A percentile compares a stretch with the other conserved stretches of the same genome.
Conservation (phyloP, 2,797 vertebrate species). For the Poliocrania exsul region DNA sequence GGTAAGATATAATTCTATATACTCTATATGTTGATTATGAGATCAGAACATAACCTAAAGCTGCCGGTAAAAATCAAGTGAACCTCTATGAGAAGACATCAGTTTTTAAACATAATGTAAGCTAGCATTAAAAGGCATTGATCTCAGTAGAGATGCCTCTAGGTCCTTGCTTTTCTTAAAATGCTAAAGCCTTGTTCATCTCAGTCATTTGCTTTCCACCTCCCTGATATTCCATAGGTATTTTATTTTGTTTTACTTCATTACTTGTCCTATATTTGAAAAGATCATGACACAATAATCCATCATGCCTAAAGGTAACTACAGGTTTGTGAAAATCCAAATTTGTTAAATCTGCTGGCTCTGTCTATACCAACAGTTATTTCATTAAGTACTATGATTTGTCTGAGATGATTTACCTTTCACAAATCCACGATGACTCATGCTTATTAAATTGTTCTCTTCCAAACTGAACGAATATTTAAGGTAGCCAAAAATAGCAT, state of each 20-base stretch:
- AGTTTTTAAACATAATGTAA: not conserved
- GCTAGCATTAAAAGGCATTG: not conserved
- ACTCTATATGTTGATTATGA: not conserved
- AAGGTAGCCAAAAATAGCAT: conserved; percentile 29
- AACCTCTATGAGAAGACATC: not conserved
- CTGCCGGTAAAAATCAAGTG: not conserved
- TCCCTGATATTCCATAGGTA: not conserved
- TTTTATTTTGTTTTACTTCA: conserved; percentile 35
- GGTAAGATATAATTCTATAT: not conserved
- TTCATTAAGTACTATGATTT: conserved; percentile 51
- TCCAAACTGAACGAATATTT: conserved; percentile 15
- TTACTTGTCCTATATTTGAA: conserved; percentile 21
- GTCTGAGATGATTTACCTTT: conserved; percentile 36
- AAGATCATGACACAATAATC: conserved; percentile 35
- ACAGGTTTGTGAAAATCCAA: conserved; percentile 26
- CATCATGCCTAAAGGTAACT: not conserved
- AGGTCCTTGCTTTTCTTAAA: not conserved
- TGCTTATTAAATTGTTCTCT: conserved; percentile 55
- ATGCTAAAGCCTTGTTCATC: not conserved
- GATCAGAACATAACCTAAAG: not conserved
- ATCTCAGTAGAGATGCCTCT: not conserved
- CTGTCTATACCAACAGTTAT: conserved; percentile 8
- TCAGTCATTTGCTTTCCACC: not conserved
- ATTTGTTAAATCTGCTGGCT: conserved; percentile 18
- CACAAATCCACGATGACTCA: conserved; percentile 14